These are phyloP conservation scores for Pipra filicauda DNA, from an alignment of 2,113 vertebrate species.

Conservation along the genomic window DNA sequence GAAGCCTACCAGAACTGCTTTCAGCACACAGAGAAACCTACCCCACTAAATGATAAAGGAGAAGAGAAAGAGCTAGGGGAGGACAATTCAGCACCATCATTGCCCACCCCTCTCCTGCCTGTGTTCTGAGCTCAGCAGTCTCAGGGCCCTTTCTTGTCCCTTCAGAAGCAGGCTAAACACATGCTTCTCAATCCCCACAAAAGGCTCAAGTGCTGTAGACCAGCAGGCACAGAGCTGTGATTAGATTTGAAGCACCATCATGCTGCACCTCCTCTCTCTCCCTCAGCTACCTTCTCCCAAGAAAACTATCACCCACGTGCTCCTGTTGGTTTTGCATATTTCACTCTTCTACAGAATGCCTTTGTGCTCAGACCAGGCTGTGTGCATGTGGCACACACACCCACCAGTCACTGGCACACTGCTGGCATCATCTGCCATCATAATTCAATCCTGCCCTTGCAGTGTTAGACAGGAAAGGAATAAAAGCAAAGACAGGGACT, in stretches of 20 bases:
- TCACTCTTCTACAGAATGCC: background rate
- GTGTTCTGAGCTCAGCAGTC: background rate
- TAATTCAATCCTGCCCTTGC: background rate
- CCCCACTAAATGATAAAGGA: background rate
- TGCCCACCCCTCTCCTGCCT: background rate
- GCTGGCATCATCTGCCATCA: constrained; percentile 16
- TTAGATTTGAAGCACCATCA: background rate
- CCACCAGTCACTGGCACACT: constrained; percentile 4
- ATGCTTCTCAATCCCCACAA: background rate
- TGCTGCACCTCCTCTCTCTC: background rate
- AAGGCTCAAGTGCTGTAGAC: background rate
- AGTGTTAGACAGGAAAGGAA: background rate
- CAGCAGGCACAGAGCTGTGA: background rate
- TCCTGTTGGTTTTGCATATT: background rate
- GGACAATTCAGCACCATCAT: background rate
- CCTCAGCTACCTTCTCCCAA: background rate
- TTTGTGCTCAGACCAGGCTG: background rate
- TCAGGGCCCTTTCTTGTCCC: background rate
- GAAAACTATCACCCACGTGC: background rate
- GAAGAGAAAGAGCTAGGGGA: background rate
- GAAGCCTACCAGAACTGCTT: background rate
- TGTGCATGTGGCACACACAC: background rate
- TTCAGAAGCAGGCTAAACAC: background rate
- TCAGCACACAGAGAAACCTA: background rate
- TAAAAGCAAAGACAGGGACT: constrained; percentile 39